Percentiles rank a stretch among this genome's conserved stretches.
Conservation (phyloP, 2,797 vertebrate genomes). For the Atherinosoma microstoma region DNA sequence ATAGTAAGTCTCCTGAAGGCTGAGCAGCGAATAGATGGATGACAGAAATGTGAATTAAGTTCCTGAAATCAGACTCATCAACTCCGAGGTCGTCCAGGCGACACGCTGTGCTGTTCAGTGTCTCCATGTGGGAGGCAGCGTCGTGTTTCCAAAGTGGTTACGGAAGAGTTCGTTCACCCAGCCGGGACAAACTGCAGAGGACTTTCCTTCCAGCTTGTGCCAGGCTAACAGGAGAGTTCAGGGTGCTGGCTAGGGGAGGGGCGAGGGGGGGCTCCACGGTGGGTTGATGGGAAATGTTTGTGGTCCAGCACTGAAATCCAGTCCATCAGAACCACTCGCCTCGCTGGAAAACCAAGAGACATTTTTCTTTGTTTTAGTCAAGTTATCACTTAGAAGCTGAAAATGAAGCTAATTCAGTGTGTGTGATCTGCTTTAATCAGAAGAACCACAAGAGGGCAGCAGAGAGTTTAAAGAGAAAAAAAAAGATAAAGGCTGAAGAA, state of each 20-base stretch:
- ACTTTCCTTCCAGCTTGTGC: slow-evolving; percentile 46
- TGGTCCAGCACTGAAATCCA: slow-evolving; percentile 71
- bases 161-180: slow-evolving; percentile 32
- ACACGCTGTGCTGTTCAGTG: neutral
- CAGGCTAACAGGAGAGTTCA: slow-evolving; percentile 38
- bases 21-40: neutral
- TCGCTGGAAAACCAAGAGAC: slow-evolving; percentile 41
- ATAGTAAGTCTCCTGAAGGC: slow-evolving; percentile 9
- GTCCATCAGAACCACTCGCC: slow-evolving; percentile 57
- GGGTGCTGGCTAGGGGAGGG: slow-evolving; percentile 5
- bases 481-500: neutral
- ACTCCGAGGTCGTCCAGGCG: slow-evolving; percentile 5
- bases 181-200: slow-evolving; percentile 25
- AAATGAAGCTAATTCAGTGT: too few species aligned
- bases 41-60: neutral
- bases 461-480: slow-evolving; percentile 13
- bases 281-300: slow-evolving; percentile 67
- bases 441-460: slow-evolving; percentile 40
- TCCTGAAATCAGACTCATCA: slow-evolving; percentile 13
- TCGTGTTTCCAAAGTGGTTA: slow-evolving; percentile 53
- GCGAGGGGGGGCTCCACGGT: slow-evolving; percentile 33
- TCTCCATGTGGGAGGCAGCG: slow-evolving; percentile 18
- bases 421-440: neutral
- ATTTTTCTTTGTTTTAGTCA: neutral
- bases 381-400: too few species aligned